Base-by-base conservation (phyloP, 1,140 invertebrate genomes). In the Tetramorium alpestre region DNA sequence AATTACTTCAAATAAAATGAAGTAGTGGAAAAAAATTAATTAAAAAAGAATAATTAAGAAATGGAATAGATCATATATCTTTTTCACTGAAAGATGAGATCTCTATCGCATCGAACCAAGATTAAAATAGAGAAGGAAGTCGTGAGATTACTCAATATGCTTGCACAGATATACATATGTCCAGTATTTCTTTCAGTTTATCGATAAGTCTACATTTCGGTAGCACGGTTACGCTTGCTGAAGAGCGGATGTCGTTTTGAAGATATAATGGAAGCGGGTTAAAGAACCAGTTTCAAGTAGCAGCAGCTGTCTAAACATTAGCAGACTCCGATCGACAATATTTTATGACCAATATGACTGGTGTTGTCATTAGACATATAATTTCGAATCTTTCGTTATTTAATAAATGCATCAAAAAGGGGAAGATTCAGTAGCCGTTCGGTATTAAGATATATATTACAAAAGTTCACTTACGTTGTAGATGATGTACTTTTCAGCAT, bases 401-500 rank as follows among this genome's bases (percentile, higher is more conserved):
- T 25, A 47, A 67, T 60, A 56, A 47, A 73, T 58, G 18, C 11
- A 58, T 10, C 38, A 3, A 22, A 3, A 22, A 0, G 13, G 7
- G 51, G 7, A 56, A 75, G 28, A 22, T 25, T 8, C 33, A 16
- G 18, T 5, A 44, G n/a, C 47, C 38, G 11, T 44, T 81, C 8
- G n/a, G 49, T 49, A 58, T 78, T 54, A 47, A 44, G 33, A 77
- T 28, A 65, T 62, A 41, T 41, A 80, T 58, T 65, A 22, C 38
- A 33, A 58, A 70, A 81, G 5, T 72, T 11, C 85, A 96, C 97
- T 97, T 91, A 99, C 98, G 95, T 99, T 99, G 95, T 99, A 99
- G 93, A 99, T 99, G 93, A 99, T 99, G 95, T 99, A 99, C 94
- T 98, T 98, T 94, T 99, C 98, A 1, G 98, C 97, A 93, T 99